These are phyloP conservation scores for Cotesia vestalis DNA, from an alignment of 1,140 invertebrate species.

Conservation along the genomic window DNA sequence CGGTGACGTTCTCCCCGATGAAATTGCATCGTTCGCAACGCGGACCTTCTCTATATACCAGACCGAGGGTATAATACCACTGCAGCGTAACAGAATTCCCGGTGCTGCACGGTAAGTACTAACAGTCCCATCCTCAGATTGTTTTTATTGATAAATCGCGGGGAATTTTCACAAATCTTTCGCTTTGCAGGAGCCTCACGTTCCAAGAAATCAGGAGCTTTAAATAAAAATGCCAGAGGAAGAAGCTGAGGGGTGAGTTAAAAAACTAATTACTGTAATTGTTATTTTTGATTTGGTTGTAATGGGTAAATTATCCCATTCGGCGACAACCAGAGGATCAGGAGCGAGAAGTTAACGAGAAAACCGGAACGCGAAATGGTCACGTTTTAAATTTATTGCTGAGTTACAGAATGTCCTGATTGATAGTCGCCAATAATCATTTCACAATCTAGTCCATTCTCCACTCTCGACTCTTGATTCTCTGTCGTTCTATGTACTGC, in stretches of 20 bases:
- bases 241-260: background rate
- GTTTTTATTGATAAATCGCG: too few relatives aligned
- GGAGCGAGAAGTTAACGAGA: constrained; percentile 31
- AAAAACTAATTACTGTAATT: constrained; percentile 1
- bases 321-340: background rate
- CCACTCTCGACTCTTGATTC: too few relatives aligned
- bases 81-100: too few relatives aligned
- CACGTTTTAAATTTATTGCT: constrained; percentile 28
- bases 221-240: too few relatives aligned
- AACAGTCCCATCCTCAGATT: too few relatives aligned
- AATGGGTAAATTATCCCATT: background rate
- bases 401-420: constrained; percentile 8
- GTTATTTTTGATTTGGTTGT: background rate
- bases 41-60: background rate
- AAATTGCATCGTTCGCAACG: constrained; percentile 30
- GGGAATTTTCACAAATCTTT: too few relatives aligned
- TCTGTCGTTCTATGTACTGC: background rate
- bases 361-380: constrained; percentile 32
- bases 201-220: too few relatives aligned
- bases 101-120: too few relatives aligned
- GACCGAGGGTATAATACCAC: too few relatives aligned
- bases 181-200: too few relatives aligned
- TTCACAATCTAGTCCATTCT: constrained; percentile 7
- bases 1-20: constrained; percentile 32
- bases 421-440: constrained; percentile 20